Evolutionary conservation across 2,797 vertebrate species (phyloP).

Genomic region (Neoniphon sammara): DNA sequence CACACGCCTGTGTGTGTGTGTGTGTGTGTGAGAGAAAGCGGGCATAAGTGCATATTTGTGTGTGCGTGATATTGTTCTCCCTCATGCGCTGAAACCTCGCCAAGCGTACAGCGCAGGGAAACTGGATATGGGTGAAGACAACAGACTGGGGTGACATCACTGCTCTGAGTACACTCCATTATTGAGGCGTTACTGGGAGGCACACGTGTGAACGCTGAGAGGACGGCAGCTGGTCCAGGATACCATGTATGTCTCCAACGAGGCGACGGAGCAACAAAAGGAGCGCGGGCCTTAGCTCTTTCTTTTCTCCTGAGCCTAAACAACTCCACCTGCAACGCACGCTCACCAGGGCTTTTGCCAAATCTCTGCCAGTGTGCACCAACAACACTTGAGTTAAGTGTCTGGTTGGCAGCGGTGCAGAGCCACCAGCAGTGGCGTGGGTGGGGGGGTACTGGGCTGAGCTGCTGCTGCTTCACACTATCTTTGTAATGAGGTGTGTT

Average conservation of each 20-base stretch:
- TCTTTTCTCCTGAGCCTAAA: background rate
- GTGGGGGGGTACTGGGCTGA: background rate
- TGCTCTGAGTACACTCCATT: conserved; percentile 37
- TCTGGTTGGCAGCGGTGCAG: conserved; percentile 51
- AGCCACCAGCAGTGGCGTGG: conserved; percentile 18
- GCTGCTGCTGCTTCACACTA: conserved; percentile 32
- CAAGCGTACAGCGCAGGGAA: conserved; percentile 50
- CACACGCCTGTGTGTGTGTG: conserved; percentile 35
- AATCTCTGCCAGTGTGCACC: conserved; percentile 63
- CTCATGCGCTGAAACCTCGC: conserved; percentile 33
- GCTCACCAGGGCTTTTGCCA: conserved; percentile 25
- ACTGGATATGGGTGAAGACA: conserved; percentile 63
- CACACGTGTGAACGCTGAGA: conserved; percentile 35
- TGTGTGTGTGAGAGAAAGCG: conserved; percentile 25
- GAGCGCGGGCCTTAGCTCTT: background rate
- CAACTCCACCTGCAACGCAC: background rate
- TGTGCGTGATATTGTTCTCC: conserved; percentile 38
- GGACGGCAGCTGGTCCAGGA: background rate
- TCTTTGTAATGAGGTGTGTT: conserved; percentile 56
- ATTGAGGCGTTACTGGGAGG: conserved; percentile 36
- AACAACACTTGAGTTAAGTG: conserved; percentile 56
- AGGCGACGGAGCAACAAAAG: background rate
- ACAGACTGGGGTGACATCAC: conserved; percentile 63
- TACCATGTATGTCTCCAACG: conserved; percentile 9
- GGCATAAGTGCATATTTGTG: conserved; percentile 35